Evolutionary conservation across 2,888 invertebrate genomes (phyloP).

Genomic region (Scaptodrosophila latifasciaeformis): DNA sequence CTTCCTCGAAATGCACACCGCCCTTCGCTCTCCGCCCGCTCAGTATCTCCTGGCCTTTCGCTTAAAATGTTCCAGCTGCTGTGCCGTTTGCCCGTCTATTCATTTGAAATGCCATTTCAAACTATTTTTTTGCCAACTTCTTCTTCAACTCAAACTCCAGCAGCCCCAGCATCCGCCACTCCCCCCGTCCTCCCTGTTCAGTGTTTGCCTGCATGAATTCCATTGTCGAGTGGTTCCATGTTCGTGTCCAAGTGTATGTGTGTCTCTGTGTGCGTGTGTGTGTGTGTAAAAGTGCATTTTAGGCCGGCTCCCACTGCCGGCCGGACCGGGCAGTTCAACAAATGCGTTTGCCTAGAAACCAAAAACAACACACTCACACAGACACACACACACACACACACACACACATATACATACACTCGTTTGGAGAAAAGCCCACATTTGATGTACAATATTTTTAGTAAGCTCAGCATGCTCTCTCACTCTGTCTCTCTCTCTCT

Average conservation of each 20-base stretch:
- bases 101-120: slow-evolving; percentile 70
- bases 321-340: slow-evolving; percentile 28
- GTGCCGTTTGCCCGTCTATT: slow-evolving; percentile 38
- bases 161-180: slow-evolving; percentile 11
- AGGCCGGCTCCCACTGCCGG: slow-evolving; percentile 36
- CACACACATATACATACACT: not conserved
- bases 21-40: not conserved
- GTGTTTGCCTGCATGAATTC: slow-evolving; percentile 12
- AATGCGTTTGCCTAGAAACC: slow-evolving; percentile 32
- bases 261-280: too few relatives aligned
- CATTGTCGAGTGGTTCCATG: slow-evolving; percentile 19
- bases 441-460: slow-evolving; percentile 51
- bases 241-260: too few relatives aligned
- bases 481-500: too few relatives aligned
- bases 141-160: slow-evolving; percentile 37
- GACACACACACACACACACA: not conserved
- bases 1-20: too few relatives aligned
- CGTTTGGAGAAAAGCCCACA: slow-evolving; percentile 24
- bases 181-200: not conserved
- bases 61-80: slow-evolving; percentile 1
- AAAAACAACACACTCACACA: not conserved
- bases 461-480: slow-evolving; percentile 24
- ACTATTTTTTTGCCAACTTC: slow-evolving; percentile 55
- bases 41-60: slow-evolving; percentile 10
- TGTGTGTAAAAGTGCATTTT: slow-evolving; percentile 70